Conservation (phyloP, 2,113 vertebrate species). For the Hiodon tergisus region DNA sequence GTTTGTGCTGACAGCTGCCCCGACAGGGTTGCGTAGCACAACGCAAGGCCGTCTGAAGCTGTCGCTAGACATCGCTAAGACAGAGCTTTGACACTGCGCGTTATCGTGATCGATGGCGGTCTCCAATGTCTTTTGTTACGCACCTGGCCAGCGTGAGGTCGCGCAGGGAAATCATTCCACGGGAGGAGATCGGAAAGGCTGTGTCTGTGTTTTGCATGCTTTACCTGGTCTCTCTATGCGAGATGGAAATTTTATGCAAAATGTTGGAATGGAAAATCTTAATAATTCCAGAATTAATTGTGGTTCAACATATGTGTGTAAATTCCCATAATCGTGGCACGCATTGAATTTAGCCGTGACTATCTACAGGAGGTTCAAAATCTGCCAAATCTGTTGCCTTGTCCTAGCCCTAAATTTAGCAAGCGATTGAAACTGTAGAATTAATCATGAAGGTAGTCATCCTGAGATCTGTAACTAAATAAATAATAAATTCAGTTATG, state of each 20-base stretch:
- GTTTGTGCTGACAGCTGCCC: too few species aligned
- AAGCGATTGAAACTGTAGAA: background rate
- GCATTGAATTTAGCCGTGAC: background rate
- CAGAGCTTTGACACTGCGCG: background rate
- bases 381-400: background rate
- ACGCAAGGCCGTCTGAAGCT: too few species aligned
- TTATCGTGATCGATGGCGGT: background rate
- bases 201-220: slow-evolving; percentile 37
- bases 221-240: slow-evolving; percentile 18
- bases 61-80: background rate
- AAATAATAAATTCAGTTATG: too few species aligned
- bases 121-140: slow-evolving; percentile 3
- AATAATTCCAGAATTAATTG: slow-evolving; percentile 8
- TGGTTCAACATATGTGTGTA: background rate
- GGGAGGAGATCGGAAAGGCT: slow-evolving; percentile 23
- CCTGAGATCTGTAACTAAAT: too few species aligned
- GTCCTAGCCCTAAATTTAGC: background rate
- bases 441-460: too few species aligned
- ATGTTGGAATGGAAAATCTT: background rate
- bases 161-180: slow-evolving; percentile 24
- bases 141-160: slow-evolving; percentile 21
- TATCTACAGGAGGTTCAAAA: background rate
- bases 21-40: too few species aligned
- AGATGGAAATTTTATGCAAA: slow-evolving; percentile 36
- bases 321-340: background rate